phyloP scores from a whole-genome alignment of 2,888 invertebrate species.

The Alviniconcha strummeri region DNA sequence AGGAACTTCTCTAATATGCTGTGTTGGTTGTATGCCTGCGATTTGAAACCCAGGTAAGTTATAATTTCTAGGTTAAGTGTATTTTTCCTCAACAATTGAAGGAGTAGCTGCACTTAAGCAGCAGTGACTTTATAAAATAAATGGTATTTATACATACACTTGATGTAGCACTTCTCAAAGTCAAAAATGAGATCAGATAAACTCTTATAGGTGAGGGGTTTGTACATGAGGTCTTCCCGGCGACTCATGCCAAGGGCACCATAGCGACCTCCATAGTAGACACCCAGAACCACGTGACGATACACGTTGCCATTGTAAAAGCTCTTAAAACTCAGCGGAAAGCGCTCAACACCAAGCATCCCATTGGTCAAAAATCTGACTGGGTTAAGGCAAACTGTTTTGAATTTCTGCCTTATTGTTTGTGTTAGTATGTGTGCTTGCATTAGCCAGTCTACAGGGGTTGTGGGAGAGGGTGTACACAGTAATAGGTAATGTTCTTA shows the following conservation, averaged over 20 bases:
- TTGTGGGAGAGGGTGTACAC: not conserved
- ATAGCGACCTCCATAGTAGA: slow-evolving; percentile 69
- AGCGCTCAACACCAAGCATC: slow-evolving; percentile 70
- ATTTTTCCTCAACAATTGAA: too few relatives aligned
- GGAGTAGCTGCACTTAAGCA: too few relatives aligned
- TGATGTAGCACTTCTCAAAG: slow-evolving; percentile 67
- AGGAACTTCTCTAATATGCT: too few relatives aligned
- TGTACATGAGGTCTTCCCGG: slow-evolving; percentile 72
- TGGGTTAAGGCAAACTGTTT: not conserved
- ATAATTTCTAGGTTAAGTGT: too few relatives aligned
- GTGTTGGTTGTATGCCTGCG: too few relatives aligned
- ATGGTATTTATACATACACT: slow-evolving; percentile 61
- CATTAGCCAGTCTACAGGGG: not conserved
- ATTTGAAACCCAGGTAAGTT: too few relatives aligned
- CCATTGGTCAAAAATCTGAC: slow-evolving; percentile 72
- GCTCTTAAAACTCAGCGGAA: slow-evolving; percentile 73
- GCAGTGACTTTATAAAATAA: too few relatives aligned
- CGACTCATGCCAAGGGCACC: slow-evolving; percentile 74
- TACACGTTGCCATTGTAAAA: slow-evolving; percentile 66
- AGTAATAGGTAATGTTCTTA: not conserved
- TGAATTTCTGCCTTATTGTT: not conserved
- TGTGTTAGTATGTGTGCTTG: too few relatives aligned
- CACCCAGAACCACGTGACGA: slow-evolving; percentile 73
- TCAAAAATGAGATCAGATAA: slow-evolving; percentile 69
- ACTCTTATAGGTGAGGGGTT: slow-evolving; percentile 70